Base-by-base conservation (phyloP, 30 jellyfish, hydroid and myxozoan species). In the Morbakka virulenta region DNA sequence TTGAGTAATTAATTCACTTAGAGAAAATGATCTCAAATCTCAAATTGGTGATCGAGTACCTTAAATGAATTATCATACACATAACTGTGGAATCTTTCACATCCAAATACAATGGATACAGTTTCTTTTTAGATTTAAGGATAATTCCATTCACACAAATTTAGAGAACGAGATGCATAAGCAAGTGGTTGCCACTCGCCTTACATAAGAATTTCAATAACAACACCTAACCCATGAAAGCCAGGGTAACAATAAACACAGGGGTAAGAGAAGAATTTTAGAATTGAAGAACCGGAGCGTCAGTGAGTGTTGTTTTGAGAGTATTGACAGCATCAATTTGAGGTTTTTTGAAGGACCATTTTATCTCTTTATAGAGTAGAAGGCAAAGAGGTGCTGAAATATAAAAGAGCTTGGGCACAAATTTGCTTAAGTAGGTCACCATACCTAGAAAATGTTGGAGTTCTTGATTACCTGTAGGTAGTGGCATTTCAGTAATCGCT, bases 151-250 rank as follows among this genome's bases (percentile, higher is more conserved):
- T n/a, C n/a, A n/a, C n/a, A n/a, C n/a, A n/a, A n/a, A n/a, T n/a
- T 75, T 50, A 84, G 80, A 35, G 85, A 64, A 22, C 94, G 94
- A 67, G 95, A 81, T 35, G 88, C 87, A 69, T 79, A 86, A 24
- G 94, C 94, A 35, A 85, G 74, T 2, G 96, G 96, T 33, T 73
- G 35, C 95, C 95, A 83, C 22, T 57, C 83, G 20, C 31, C 27
- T 0, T 31, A 74, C 47, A 26, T 77, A n/a, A 35, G 83, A 48
- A 68, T 86, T 48, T 83, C 89, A 12, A 83, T 30, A 50, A 62
- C 3, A 0, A n/a, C n/a, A n/a, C n/a, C n/a, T n/a, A n/a, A n/a
- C n/a, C n/a, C n/a, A n/a, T n/a, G n/a, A n/a, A n/a, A n/a, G n/a
- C n/a, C n/a, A n/a, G n/a, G n/a, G n/a, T n/a, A n/a, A n/a, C n/a